A percentile compares a stretch with the other conserved stretches of the same genome.
These are phyloP conservation scores for Xestia rhomboidea DNA, from an alignment of 2,888 invertebrate species.

Conservation along the genomic window DNA sequence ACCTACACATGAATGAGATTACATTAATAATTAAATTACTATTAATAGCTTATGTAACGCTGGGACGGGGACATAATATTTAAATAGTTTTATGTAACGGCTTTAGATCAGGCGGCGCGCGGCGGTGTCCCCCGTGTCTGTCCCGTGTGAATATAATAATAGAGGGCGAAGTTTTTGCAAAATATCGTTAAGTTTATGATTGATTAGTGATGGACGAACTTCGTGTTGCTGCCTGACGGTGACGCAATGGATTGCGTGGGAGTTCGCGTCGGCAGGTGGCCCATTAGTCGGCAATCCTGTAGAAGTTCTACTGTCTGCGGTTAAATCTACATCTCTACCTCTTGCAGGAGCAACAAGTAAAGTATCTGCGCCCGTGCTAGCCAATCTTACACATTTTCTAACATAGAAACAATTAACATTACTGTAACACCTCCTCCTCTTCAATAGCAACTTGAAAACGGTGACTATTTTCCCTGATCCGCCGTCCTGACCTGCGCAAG, in stretches of 20 bases:
- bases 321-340: not conserved
- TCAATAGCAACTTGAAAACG: not conserved
- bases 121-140: not conserved
- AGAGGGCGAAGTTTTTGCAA: conserved; percentile 24
- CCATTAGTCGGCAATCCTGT: not conserved
- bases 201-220: conserved; percentile 60
- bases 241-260: conserved; percentile 2
- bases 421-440: not conserved
- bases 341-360: too few species aligned
- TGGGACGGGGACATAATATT: conserved; percentile 38
- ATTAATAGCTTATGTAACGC: conserved; percentile 61
- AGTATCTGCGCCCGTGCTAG: too few species aligned
- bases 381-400: not conserved
- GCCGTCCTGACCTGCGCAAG: not conserved
- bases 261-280: not conserved
- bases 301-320: not conserved
- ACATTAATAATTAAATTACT: conserved; percentile 66
- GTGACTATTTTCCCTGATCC: not conserved
- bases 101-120: not conserved
- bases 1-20: conserved; percentile 64
- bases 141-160: not conserved
- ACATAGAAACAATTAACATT: not conserved
- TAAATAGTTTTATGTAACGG: conserved; percentile 58
- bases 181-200: conserved; percentile 26
- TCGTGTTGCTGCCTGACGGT: not conserved